A percentile compares a stretch with the other conserved stretches of the same genome.
Evolutionary conservation across 2,797 vertebrate genomes (phyloP).

Genomic region (Acanthis flammea): DNA sequence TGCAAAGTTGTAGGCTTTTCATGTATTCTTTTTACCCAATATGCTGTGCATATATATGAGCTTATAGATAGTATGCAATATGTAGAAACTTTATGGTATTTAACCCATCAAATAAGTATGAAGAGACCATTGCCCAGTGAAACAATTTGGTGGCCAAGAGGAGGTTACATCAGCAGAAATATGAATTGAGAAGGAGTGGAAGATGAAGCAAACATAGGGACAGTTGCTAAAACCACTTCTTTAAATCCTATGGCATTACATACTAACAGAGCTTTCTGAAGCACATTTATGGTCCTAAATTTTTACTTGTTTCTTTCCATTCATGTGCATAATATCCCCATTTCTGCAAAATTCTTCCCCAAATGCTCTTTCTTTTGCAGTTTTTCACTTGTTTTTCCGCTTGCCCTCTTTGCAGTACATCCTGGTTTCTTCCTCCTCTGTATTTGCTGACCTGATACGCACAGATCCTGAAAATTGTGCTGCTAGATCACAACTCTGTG

Average conservation of each 20-base stretch:
- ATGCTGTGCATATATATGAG: background rate
- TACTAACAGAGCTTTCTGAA: background rate
- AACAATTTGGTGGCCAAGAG: background rate
- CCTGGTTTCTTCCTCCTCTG: background rate
- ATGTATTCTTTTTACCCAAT: background rate
- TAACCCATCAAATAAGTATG: background rate
- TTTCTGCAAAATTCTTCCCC: background rate
- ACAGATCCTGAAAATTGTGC: background rate
- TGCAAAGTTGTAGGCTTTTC: background rate
- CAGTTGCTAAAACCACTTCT: background rate
- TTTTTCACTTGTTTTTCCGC: background rate
- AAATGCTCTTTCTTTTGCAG: background rate
- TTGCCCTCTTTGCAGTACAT: background rate
- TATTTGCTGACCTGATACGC: background rate
- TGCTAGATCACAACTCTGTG: background rate
- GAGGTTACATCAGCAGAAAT: background rate
- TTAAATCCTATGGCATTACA: background rate
- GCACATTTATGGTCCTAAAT: background rate
- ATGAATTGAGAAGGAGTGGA: background rate
- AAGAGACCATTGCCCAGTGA: background rate
- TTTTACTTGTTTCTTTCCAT: background rate
- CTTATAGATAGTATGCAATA: background rate
- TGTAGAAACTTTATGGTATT: background rate
- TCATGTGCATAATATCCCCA: background rate
- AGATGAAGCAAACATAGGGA: background rate